Evolutionary conservation across 2,113 vertebrate species (phyloP), one percentile per base, ranked within the genome.

Genomic region (Brienomyrus longianalis): DNA sequence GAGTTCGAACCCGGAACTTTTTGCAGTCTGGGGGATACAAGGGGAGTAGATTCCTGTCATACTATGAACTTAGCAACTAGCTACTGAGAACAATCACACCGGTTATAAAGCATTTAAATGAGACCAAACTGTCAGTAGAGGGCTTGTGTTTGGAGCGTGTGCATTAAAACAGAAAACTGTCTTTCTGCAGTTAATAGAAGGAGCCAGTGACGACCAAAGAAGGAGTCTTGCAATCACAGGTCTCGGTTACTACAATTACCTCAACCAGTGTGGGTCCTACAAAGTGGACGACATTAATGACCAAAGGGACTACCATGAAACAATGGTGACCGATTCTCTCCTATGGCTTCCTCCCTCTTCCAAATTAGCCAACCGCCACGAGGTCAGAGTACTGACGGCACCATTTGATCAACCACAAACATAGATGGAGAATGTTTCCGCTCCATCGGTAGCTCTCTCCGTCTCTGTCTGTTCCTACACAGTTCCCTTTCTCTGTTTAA

Each of bases 261-360:
- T 99, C 94, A 99, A 97, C 89, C 98, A 98, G 91, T 99, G 98
- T 0, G 98, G 97, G 23, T 97, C 98, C 91, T 99, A 99, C 95
- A 98, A 97, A 94, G 98, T 99, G 0, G 98, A 99, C n/a, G 98
- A 99, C 94, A 99, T 99, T 66, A 96, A 98, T 0, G 98, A 99
- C 93, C 97, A 95, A 94, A 96, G 93, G 0, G 98, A 99, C 91
- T 99, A 99, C 93, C 97, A 98, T 88, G 98, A 99, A 95, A 99
- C 98, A 1, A 90, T 96, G 97, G 98, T 99, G 94, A 48, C 83
- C 1, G 23, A 13, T 86, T 50, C n/a, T 27, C 19, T 50, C 74
- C 74, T 10, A 39, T 45, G 23, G 19, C 23, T 27, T 48, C 5
- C 39, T 45, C 31, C 2, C 15, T 86, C n/a, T 31, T 31, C 45